These are phyloP conservation scores for Priocnemis perturbator DNA, from an alignment of 2,888 invertebrate genomes.

Conservation along the genomic window DNA sequence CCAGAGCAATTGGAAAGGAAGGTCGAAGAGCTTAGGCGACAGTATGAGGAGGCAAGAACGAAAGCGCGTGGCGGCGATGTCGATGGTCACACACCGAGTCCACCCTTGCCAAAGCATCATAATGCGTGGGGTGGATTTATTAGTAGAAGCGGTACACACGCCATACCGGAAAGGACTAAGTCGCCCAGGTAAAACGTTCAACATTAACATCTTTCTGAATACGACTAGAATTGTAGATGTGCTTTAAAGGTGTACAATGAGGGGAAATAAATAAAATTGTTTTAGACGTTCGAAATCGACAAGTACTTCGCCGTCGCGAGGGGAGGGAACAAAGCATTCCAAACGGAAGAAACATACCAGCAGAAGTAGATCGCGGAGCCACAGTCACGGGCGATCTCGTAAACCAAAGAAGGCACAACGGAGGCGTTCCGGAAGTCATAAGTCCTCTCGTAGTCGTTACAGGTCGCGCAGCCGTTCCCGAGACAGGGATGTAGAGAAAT, in stretches of 20 bases:
- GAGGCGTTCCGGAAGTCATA: conserved; percentile 70
- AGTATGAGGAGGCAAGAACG: conserved; percentile 82
- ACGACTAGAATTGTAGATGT: neutral
- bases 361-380: conserved; percentile 74
- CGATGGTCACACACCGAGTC: conserved; percentile 76
- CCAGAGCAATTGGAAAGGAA: conserved; percentile 84
- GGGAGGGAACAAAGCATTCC: conserved; percentile 68
- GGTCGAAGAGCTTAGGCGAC: conserved; percentile 84
- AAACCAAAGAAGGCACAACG: conserved; percentile 71
- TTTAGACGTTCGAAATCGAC: conserved; percentile 68
- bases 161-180: conserved; percentile 69
- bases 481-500: conserved; percentile 71
- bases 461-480: conserved; percentile 72
- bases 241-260: neutral
- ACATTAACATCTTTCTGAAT: conserved; percentile 4
- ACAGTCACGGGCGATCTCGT: conserved; percentile 71
- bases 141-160: conserved; percentile 76
- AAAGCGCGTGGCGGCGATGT: conserved; percentile 77
- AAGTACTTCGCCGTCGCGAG: conserved; percentile 67
- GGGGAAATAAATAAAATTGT: conserved; percentile 6
- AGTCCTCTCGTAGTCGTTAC: conserved; percentile 69
- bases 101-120: conserved; percentile 78
- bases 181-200: conserved; percentile 65
- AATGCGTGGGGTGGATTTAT: conserved; percentile 84
- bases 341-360: conserved; percentile 73